Evolutionary conservation across 2,797 vertebrate genomes (phyloP).

Genomic region (Halcyon badia): DNA sequence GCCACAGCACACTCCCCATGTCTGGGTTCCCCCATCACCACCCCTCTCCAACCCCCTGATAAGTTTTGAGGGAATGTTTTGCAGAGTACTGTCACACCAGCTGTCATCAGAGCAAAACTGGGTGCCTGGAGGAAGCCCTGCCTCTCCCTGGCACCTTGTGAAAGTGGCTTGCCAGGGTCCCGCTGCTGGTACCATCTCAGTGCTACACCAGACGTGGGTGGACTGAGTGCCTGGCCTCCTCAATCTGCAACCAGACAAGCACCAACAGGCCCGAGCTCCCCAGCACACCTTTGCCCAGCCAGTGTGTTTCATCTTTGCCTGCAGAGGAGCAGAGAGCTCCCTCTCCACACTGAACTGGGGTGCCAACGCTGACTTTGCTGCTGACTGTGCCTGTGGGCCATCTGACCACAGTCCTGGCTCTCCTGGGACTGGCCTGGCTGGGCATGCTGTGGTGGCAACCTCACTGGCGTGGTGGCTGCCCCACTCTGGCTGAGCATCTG

Average conservation of each 20-base stretch:
- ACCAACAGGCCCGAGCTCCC: not conserved
- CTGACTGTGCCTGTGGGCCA: not conserved
- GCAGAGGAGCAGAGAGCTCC: not conserved
- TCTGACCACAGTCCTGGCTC: not conserved
- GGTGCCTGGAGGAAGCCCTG: not conserved
- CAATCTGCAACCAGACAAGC: not conserved
- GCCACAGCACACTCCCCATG: not conserved
- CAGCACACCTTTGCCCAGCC: not conserved
- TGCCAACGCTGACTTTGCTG: not conserved
- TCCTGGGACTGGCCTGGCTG: not conserved
- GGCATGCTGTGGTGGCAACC: not conserved
- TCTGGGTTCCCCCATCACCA: not conserved
- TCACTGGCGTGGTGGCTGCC: rapidly evolving
- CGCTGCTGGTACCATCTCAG: not conserved
- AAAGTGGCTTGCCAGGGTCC: not conserved
- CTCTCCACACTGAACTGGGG: rapidly evolving
- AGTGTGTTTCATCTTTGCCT: not conserved
- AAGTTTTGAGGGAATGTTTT: rapidly evolving
- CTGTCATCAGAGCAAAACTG: not conserved
- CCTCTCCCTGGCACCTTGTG: not conserved
- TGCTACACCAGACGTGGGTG: not conserved
- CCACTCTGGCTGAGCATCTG: not conserved
- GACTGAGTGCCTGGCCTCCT: not conserved
- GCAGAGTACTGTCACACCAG: not conserved
- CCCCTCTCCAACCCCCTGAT: not conserved